These are phyloP conservation scores for Hapalemur alaotrensis DNA, from an alignment of 2,797 vertebrate species.

Conservation along the genomic window DNA sequence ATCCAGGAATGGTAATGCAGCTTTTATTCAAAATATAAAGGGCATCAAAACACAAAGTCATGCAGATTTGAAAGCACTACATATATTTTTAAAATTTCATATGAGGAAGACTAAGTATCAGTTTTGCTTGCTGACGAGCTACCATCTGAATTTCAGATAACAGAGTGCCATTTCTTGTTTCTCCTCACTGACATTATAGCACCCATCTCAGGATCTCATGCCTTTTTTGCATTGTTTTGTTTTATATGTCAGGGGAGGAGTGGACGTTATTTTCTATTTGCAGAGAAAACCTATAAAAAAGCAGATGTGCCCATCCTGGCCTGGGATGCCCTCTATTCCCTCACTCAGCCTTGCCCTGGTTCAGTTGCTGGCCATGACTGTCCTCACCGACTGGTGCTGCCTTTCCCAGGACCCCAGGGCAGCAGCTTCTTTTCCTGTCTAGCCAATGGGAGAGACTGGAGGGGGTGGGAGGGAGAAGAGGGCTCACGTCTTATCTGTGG, in stretches of 20 bases:
- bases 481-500: background rate
- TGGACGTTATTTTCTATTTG: background rate
- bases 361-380: background rate
- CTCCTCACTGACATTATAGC: background rate
- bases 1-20: background rate
- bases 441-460: background rate
- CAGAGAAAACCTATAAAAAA: background rate
- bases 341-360: too few species aligned
- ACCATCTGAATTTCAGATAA: background rate
- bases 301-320: too few species aligned
- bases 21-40: constrained; percentile 18
- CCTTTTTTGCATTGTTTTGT: background rate
- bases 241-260: background rate
- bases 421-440: background rate
- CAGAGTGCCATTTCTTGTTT: background rate
- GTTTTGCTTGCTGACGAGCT: background rate
- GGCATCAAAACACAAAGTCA: background rate
- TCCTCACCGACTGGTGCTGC: background rate
- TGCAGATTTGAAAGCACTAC: background rate
- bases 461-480: background rate
- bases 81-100: background rate
- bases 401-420: background rate
- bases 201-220: background rate
- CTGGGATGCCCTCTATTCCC: background rate
- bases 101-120: background rate